Conservation (phyloP, 2,888 invertebrate genomes). For the Machimus atricapillus region DNA sequence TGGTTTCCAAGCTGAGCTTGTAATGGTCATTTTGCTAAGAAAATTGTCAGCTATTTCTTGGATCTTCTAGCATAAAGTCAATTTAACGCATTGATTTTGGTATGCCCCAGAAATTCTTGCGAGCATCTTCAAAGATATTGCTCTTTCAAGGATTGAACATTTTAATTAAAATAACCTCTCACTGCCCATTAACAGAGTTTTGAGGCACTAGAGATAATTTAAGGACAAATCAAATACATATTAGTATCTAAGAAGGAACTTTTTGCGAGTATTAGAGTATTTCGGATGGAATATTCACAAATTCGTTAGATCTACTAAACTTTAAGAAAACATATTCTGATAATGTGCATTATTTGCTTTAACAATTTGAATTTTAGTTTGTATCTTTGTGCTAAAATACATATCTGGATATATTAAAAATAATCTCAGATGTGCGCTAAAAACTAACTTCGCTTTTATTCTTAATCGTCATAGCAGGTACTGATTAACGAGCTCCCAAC, state of each 20-base stretch:
- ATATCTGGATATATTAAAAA: neutral
- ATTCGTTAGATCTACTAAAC: too few relatives aligned
- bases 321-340: too few relatives aligned
- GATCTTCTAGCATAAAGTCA: neutral
- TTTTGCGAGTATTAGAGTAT: neutral
- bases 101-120: neutral
- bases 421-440: neutral
- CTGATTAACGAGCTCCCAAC: too few relatives aligned
- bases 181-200: neutral
- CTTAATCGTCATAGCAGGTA: neutral
- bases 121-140: neutral
- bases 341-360: too few relatives aligned
- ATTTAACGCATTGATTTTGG: neutral
- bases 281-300: too few relatives aligned
- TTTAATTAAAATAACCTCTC: neutral
- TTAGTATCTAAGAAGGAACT: neutral
- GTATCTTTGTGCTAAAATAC: neutral
- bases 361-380: too few relatives aligned
- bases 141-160: neutral
- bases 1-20: neutral
- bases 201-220: neutral
- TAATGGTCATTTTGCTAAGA: neutral
- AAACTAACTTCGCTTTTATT: neutral
- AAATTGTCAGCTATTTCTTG: neutral
- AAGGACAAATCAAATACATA: neutral